These are phyloP conservation scores for Matsumyia berberina DNA, from an alignment of 2,888 invertebrate genomes.

Conservation along the genomic window DNA sequence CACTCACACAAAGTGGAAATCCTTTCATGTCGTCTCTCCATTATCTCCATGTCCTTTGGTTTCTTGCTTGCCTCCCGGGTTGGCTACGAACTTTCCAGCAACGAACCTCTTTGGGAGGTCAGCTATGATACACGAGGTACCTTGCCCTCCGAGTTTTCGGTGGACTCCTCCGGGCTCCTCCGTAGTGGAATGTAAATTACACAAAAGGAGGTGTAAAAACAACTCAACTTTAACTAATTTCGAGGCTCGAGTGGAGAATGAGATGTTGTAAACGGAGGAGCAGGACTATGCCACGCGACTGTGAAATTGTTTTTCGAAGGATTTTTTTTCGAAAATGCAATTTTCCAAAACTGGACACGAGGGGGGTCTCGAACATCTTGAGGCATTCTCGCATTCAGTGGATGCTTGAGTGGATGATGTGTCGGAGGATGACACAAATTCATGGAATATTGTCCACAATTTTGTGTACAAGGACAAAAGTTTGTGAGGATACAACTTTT, in stretches of 20 bases:
- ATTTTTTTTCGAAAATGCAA: constrained; percentile 15
- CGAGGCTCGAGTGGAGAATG: background rate
- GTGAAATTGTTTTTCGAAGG: constrained; percentile 11
- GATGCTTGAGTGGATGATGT: background rate
- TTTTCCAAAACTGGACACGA: background rate
- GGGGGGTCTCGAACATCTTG: background rate
- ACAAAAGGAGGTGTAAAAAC: constrained; percentile 16
- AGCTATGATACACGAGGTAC: too few species aligned
- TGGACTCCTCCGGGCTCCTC: background rate
- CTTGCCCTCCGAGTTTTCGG: constrained; percentile 1
- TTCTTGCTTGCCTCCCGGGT: background rate
- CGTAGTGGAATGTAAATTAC: constrained; percentile 20
- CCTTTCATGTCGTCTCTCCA: constrained; percentile 33
- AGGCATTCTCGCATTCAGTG: background rate
- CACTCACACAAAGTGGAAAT: constrained; percentile 42
- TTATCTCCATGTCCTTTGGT: constrained; percentile 2
- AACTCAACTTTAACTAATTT: constrained; percentile 11
- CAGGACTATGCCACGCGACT: too few species aligned
- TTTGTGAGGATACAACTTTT: background rate
- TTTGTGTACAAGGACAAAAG: background rate
- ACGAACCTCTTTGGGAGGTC: background rate
- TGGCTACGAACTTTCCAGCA: background rate
- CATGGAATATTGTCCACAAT: constrained; percentile 3
- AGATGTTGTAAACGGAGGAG: constrained; percentile 1
- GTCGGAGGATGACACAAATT: background rate